Evolutionary conservation across 2,888 invertebrate genomes (phyloP).

Genomic region (Protophormia terraenovae): DNA sequence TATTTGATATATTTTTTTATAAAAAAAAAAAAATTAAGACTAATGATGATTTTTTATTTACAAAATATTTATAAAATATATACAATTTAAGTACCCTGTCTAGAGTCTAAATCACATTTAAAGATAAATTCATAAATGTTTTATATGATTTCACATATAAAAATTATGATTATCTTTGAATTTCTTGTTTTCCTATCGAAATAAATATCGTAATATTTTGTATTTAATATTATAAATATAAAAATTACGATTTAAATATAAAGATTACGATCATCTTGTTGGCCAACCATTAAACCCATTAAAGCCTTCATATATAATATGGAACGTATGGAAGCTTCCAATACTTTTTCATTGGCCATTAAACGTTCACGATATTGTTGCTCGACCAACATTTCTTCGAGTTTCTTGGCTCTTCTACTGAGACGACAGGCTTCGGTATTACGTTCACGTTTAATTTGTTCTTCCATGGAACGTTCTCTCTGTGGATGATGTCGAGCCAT

Average conservation of each 20-base stretch:
- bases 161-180: too few relatives aligned
- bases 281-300: slow-evolving; percentile 69
- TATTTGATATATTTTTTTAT: slow-evolving; percentile 30
- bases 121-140: too few relatives aligned
- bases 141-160: too few relatives aligned
- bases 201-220: not conserved
- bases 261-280: slow-evolving; percentile 28
- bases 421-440: slow-evolving; percentile 70
- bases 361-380: slow-evolving; percentile 71
- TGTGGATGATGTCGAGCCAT: slow-evolving; percentile 68
- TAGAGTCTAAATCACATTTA: not conserved
- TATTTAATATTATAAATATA: too few relatives aligned
- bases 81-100: not conserved
- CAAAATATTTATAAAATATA: slow-evolving; percentile 17
- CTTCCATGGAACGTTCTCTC: slow-evolving; percentile 62
- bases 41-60: not conserved
- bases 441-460: slow-evolving; percentile 62
- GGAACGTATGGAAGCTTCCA: slow-evolving; percentile 74
- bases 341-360: slow-evolving; percentile 69
- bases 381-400: slow-evolving; percentile 72
- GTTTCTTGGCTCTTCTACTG: slow-evolving; percentile 72
- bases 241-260: slow-evolving; percentile 13
- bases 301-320: slow-evolving; percentile 74
- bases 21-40: not conserved
- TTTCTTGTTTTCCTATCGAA: too few relatives aligned